Evolutionary conservation across 1,140 invertebrate genomes (phyloP), one percentile per base, ranked within the genome.

Genomic region (Nephila pilipes): DNA sequence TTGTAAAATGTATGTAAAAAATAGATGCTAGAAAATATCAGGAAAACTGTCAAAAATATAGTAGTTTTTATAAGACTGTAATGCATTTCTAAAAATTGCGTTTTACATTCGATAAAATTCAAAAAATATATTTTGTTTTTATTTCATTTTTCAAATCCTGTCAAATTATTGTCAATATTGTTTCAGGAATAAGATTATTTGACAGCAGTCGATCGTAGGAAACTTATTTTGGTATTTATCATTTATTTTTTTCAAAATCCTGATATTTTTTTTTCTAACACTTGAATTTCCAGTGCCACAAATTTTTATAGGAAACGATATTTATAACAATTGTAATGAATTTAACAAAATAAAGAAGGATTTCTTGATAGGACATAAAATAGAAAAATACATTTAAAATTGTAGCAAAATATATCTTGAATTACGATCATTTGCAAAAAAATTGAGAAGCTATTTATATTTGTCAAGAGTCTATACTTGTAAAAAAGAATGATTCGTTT

Each of bases 21-120:
- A 60, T 93, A 93, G 16, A 93, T 25, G 65, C 91, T 93, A 46
- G 91, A 87, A 93, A 93, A 93, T 60, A 87, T 46, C 36, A 93
- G 57, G 20, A 93, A 93, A 8, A 75, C 6, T 57, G 54, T 38
- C 20, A 87, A 63, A 65, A 87, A 46, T 29, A 80, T 14, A n/a
- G 32, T 38, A 8, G 63, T 60, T 87, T 93, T 93, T 25, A 93
- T 54, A 25, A 93, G 29, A 38, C 83, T 80, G 55, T 79, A 93
- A 25, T 85, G 25, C 69, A 87, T 93, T 58, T 20, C 58, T 57
- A n/a, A 58, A 80, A 36, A 58, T 29, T 46, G 46, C 46, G 69
- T 69, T 69, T 60, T 60, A 54, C 22, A 16, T 16, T 0, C 12
- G 38, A 29, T 14, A 38, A 18, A 60, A 46, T 85, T 20, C 58